A percentile compares a stretch with the other conserved stretches of the same genome.
Conservation (phyloP, 2,888 invertebrate genomes). For the Caenorhabditis sp. region DNA sequence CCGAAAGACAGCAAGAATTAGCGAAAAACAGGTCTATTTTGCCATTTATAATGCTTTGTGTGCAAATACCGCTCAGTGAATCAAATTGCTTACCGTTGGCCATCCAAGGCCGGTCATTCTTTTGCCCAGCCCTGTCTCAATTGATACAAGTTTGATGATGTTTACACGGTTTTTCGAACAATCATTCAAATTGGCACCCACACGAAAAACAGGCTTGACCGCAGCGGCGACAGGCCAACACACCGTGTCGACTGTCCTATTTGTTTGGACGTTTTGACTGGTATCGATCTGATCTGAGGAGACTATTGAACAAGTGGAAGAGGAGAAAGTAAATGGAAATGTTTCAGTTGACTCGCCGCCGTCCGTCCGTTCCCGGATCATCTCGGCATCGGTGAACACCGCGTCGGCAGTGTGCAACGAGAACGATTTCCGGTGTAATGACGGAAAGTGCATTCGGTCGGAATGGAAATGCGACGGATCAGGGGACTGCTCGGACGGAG, state of each 20-base stretch:
- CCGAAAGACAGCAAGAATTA: too few species aligned
- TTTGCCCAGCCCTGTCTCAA: not conserved
- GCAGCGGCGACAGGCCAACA: slow-evolving; percentile 18
- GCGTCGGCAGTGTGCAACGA: slow-evolving; percentile 73
- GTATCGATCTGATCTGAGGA: not conserved
- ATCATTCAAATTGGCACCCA: slow-evolving; percentile 32
- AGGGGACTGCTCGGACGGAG: slow-evolving; percentile 84
- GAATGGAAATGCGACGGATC: slow-evolving; percentile 78
- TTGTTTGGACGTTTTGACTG: not conserved
- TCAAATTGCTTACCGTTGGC: too few species aligned
- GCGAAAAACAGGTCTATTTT: too few species aligned
- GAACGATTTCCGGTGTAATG: slow-evolving; percentile 79
- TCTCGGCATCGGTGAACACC: slow-evolving; percentile 57
- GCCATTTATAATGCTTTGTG: too few species aligned
- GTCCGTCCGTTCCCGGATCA: slow-evolving; percentile 51
- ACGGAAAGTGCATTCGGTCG: slow-evolving; percentile 91
- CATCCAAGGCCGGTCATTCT: too few species aligned
- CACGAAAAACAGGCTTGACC: slow-evolving; percentile 24
- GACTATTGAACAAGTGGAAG: not conserved
- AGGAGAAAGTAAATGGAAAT: not conserved
- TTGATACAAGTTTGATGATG: slow-evolving; percentile 31
- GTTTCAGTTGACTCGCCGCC: slow-evolving; percentile 57
- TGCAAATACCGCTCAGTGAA: too few species aligned
- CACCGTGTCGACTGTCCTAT: slow-evolving; percentile 27
- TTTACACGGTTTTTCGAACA: slow-evolving; percentile 24